phyloP scores from a whole-genome alignment of 2,113 vertebrate genomes.

The Esox niger region DNA sequence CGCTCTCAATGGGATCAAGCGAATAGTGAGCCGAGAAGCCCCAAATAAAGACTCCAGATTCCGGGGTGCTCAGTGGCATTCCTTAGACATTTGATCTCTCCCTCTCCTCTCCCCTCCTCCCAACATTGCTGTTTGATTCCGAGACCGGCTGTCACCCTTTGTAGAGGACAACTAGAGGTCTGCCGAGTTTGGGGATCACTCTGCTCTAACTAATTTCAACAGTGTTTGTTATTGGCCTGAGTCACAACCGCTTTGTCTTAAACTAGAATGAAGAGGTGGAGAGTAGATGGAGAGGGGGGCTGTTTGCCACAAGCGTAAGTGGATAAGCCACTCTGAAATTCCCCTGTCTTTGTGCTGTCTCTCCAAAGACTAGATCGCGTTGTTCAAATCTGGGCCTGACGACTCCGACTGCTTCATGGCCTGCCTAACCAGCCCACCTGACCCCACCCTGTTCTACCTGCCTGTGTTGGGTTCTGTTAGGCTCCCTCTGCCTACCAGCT shows the following conservation, averaged over 20 bases:
- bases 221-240: not conserved
- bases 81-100: slow-evolving; percentile 67
- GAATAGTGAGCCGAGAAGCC: slow-evolving; percentile 27
- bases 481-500: too few relatives aligned
- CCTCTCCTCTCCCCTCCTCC: slow-evolving; percentile 16
- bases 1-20: not conserved
- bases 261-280: not conserved
- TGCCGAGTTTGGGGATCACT: not conserved
- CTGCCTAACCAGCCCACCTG: too few relatives aligned
- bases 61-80: slow-evolving; percentile 49
- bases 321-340: not conserved
- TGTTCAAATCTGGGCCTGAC: not conserved
- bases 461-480: too few relatives aligned
- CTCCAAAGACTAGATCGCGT: not conserved
- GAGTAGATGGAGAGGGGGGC: not conserved
- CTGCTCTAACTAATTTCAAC: not conserved
- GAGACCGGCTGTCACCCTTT: slow-evolving; percentile 46
- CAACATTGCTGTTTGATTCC: slow-evolving; percentile 38
- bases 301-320: not conserved
- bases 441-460: too few relatives aligned
- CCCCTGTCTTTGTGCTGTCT: not conserved
- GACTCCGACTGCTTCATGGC: too few relatives aligned
- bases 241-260: not conserved
- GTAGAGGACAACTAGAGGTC: slow-evolving; percentile 32
- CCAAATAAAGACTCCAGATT: slow-evolving; percentile 7